These are phyloP conservation scores for Engystomops pustulosus DNA, from an alignment of 2,113 vertebrate species.

Conservation along the genomic window DNA sequence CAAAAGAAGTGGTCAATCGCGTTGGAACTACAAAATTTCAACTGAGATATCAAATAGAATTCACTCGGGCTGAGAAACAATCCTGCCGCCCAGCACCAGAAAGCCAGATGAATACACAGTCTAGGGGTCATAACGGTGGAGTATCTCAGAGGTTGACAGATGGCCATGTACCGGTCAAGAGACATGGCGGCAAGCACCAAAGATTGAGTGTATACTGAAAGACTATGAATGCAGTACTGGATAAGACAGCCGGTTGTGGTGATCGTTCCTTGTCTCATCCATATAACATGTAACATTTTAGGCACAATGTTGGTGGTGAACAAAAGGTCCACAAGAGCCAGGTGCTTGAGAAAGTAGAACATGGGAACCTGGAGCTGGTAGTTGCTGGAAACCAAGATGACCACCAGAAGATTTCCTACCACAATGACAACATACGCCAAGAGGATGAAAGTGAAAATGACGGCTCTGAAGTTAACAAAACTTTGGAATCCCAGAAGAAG, in stretches of 20 bases:
- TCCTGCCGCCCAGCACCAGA: constrained; percentile 21
- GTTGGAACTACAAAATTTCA: constrained; percentile 42
- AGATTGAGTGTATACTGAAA: constrained; percentile 5
- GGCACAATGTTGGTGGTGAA: constrained; percentile 46
- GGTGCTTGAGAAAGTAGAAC: constrained; percentile 42
- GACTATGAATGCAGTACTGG: constrained; percentile 5
- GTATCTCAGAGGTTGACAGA: constrained; percentile 13
- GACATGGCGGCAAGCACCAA: constrained; percentile 32
- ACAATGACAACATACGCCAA: not conserved
- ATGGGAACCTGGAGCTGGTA: constrained; percentile 31
- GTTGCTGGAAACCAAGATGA: constrained; percentile 1
- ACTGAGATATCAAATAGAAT: not conserved
- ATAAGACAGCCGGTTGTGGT: not conserved
- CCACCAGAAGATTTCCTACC: constrained; percentile 20
- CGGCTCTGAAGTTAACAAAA: not conserved
- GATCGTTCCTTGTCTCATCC: not conserved
- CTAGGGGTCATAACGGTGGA: constrained; percentile 14
- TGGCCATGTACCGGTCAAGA: constrained; percentile 27
- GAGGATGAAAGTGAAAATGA: not conserved
- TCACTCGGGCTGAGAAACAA: not conserved
- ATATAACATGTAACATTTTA: constrained; percentile 22
- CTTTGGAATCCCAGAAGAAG: constrained; percentile 25
- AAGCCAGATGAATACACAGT: constrained; percentile 11
- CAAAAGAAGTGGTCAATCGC: constrained; percentile 67
- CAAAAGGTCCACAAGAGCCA: constrained; percentile 34